Evolutionary conservation across 2,888 invertebrate genomes (phyloP), one percentile per base, ranked within the genome.

Genomic region (Sesia apiformis): DNA sequence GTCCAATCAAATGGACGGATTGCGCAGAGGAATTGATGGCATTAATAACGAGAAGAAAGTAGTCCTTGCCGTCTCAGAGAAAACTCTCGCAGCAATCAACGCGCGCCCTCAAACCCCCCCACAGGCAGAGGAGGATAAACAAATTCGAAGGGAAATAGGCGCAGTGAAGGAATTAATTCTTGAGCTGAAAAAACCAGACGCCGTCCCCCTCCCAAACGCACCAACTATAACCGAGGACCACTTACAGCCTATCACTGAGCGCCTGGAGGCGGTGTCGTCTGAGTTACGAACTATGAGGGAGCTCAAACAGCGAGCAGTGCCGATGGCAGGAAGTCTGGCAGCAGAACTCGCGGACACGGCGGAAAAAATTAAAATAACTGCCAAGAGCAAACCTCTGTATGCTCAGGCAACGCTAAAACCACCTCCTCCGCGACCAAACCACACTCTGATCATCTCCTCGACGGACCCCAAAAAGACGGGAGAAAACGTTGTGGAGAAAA

Each of bases 121-220:
- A 4, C 51, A 39, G 51, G 5, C 4, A 3, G 4, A 52, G 49
- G 39, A 53, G 55, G 38, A 41, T 52, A 43, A 51, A 55, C 38
- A 38, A 51, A 4, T 52, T 53, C 4, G 53, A 52, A 42, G 55
- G 51, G 39, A 53, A 51, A 52, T 55, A 53, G 55, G 53, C 42
- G 43, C n/a, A 53, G 42, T 51, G 53, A 43, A 53, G 50, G n/a
- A 39, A 51, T 38, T 49, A 43, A 41, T 50, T 51, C n/a, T 40
- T 50, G 40, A 53, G 40, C 52, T 6, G 38, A 52, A 5, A 51
- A 39, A 39, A 7, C 39, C 38, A 39, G 38, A 39, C 38, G 39
- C 7, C 6, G 39, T 51, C 39, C 39, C 39, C 7, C 38, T 51
- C 38, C 38, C 39, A 38, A 39, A 39, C 39, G 39, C 38, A 4